Evolutionary conservation across 2,113 vertebrate species (phyloP).

Genomic region (Nanger granti): DNA sequence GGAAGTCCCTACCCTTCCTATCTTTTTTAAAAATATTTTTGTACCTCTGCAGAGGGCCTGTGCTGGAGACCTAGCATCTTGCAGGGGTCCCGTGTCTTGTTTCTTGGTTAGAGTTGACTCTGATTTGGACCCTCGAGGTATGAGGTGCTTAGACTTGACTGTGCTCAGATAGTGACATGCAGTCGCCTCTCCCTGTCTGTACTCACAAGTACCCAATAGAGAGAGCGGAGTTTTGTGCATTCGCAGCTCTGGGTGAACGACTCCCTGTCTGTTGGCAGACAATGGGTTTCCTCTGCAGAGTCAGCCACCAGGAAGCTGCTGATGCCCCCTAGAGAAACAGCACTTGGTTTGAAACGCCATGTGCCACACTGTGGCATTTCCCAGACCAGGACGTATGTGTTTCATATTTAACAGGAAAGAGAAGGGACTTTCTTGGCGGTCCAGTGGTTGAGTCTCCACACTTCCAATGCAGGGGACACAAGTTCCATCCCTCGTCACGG

Average conservation of each 20-base stretch:
- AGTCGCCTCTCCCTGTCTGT: background rate
- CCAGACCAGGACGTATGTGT: background rate
- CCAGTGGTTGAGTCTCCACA: background rate
- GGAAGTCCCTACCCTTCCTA: background rate
- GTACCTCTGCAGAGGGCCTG: background rate
- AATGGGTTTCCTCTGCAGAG: background rate
- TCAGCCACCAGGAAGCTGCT: background rate
- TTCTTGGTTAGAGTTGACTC: background rate
- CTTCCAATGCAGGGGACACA: background rate
- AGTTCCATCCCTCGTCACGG: background rate
- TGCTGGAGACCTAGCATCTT: background rate
- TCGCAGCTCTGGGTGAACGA: background rate
- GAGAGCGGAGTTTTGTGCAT: background rate
- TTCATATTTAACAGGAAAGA: background rate
- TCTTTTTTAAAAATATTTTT: background rate
- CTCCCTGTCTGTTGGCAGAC: background rate
- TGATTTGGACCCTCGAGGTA: background rate
- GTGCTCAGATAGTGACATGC: background rate
- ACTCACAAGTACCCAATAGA: background rate
- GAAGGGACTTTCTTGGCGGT: background rate
- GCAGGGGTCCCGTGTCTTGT: background rate
- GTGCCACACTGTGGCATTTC: background rate
- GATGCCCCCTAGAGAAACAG: background rate
- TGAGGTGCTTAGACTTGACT: background rate
- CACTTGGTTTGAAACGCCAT: background rate